Conservation (phyloP, 92 coral and sea anemone species). For the Zoanthus solanderi region DNA sequence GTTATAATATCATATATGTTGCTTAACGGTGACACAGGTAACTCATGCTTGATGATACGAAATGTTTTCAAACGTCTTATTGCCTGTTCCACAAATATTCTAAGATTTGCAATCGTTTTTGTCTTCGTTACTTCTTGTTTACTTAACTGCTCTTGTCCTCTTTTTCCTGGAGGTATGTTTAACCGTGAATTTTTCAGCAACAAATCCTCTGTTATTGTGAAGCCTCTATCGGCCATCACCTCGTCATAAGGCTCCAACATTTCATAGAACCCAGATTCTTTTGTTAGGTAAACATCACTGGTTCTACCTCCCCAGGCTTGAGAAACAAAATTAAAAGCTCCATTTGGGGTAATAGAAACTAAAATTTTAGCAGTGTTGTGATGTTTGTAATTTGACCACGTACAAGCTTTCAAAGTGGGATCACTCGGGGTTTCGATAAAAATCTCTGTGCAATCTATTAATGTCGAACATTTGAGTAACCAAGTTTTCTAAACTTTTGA, state of each 20-base stretch:
- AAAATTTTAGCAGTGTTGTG: constrained; percentile 55
- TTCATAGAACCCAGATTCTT: not conserved
- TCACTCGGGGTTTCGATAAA: not conserved
- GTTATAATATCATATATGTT: not conserved
- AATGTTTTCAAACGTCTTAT: constrained; percentile 2
- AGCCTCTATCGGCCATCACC: not conserved
- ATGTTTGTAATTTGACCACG: constrained; percentile 48
- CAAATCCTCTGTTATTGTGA: not conserved
- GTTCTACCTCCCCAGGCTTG: constrained; percentile 65
- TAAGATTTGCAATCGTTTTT: constrained; percentile 1
- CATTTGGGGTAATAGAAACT: constrained; percentile 67
- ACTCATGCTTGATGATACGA: not conserved
- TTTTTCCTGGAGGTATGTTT: not conserved
- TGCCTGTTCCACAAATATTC: constrained; percentile 1
- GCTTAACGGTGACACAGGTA: not conserved
- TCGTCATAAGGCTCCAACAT: not conserved
- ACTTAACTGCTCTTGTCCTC: constrained; percentile 3
- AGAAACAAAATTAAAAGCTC: constrained; percentile 63
- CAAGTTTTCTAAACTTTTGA: constrained; percentile 60
- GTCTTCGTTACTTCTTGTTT: constrained; percentile 2
- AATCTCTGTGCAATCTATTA: not conserved
- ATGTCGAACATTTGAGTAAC: constrained; percentile 13
- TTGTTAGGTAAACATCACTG: constrained; percentile 44
- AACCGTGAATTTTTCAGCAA: not conserved
- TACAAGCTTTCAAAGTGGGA: not conserved